These are phyloP conservation scores for Perizoma affinitatum DNA, from an alignment of 2,888 invertebrate species.

Conservation along the genomic window DNA sequence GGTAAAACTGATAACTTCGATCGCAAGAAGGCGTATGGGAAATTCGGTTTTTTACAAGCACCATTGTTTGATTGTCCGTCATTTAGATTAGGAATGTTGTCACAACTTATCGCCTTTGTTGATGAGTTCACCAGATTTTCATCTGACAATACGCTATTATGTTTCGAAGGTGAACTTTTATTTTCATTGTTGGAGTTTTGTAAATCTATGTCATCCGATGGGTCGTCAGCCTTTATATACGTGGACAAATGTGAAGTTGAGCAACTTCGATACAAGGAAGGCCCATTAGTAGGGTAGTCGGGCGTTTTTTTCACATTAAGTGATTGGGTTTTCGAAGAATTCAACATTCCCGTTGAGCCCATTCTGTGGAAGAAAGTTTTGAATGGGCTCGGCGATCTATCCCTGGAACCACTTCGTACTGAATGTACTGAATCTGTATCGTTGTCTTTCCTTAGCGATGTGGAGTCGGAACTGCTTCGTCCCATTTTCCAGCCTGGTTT, in stretches of 20 bases:
- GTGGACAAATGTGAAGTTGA: slow-evolving; percentile 90
- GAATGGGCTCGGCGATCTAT: slow-evolving; percentile 86
- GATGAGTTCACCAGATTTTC: slow-evolving; percentile 74
- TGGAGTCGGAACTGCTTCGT: slow-evolving; percentile 78
- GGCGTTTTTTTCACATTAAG: slow-evolving; percentile 65
- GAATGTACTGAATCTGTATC: slow-evolving; percentile 79
- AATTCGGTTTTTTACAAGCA: slow-evolving; percentile 86
- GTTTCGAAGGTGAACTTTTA: slow-evolving; percentile 68
- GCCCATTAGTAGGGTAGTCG: slow-evolving; percentile 73
- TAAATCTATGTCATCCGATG: slow-evolving; percentile 90
- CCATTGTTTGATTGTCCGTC: slow-evolving; percentile 77
- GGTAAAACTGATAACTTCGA: slow-evolving; percentile 90
- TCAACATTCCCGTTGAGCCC: slow-evolving; percentile 90
- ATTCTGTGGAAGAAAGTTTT: slow-evolving; percentile 90
- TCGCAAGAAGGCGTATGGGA: slow-evolving; percentile 90
- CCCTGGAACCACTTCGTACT: slow-evolving; percentile 75
- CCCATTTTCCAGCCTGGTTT: slow-evolving; percentile 85
- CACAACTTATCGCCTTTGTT: slow-evolving; percentile 88
- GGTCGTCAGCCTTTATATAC: slow-evolving; percentile 91
- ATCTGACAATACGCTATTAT: slow-evolving; percentile 59
- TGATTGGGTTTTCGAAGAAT: slow-evolving; percentile 82
- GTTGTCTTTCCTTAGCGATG: slow-evolving; percentile 72
- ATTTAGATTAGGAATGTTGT: slow-evolving; percentile 86
- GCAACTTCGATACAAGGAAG: slow-evolving; percentile 88
- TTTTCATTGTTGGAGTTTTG: slow-evolving; percentile 73